Evolutionary conservation across 2,888 invertebrate genomes (phyloP).

Genomic region (Actias luna): DNA sequence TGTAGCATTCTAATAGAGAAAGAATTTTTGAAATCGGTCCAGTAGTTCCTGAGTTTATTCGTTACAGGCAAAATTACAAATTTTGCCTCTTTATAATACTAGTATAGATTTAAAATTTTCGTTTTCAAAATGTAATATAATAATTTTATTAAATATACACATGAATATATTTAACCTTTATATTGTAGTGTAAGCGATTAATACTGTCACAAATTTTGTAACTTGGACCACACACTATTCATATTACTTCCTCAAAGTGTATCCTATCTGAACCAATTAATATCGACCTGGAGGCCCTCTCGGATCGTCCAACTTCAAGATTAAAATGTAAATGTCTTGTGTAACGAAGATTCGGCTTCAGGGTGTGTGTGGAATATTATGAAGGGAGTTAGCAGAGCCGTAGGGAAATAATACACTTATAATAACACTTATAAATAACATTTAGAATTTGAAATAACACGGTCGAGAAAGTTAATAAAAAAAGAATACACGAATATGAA

Average conservation of each 20-base stretch:
- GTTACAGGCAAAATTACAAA: too few species aligned
- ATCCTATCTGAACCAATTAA: constrained; percentile 54
- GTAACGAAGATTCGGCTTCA: constrained; percentile 17
- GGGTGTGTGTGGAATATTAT: background rate
- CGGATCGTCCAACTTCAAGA: constrained; percentile 21
- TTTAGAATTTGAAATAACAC: background rate
- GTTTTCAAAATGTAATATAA: too few species aligned
- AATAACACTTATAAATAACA: constrained; percentile 18
- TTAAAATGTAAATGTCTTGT: constrained; percentile 19
- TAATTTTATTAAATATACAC: too few species aligned
- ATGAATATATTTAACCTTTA: too few species aligned
- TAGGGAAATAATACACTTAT: constrained; percentile 14
- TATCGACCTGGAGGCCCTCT: constrained; percentile 43
- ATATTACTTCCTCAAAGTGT: constrained; percentile 31
- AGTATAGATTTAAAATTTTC: too few species aligned
- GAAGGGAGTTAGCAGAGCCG: background rate
- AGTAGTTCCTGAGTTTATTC: too few species aligned
- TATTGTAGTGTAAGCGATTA: too few species aligned
- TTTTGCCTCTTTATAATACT: too few species aligned
- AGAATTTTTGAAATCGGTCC: too few species aligned
- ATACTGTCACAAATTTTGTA: constrained; percentile 10
- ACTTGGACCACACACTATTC: constrained; percentile 23
- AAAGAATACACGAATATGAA: background rate
- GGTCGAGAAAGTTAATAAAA: background rate
- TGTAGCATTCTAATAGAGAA: too few species aligned